Evolutionary conservation across 2,113 vertebrate genomes (phyloP).

Genomic region (Lepisosteus osseus): DNA sequence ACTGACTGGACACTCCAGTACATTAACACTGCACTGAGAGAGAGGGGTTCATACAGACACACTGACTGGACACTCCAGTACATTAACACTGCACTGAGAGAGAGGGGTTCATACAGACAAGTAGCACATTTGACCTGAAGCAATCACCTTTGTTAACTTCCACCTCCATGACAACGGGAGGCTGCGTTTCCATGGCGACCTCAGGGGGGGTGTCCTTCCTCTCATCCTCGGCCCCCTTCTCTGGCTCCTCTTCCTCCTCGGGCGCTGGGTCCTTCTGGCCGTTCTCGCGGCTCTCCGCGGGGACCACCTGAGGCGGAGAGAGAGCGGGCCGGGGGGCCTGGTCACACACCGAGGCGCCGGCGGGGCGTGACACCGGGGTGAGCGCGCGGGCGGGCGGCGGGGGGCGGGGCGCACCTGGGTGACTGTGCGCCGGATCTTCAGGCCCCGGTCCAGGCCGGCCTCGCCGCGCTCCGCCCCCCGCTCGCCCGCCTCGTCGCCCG

Average conservation of each 20-base stretch:
- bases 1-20: too few relatives aligned
- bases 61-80: too few relatives aligned
- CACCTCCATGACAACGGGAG: conserved; percentile 53
- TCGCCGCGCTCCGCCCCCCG: conserved; percentile 56
- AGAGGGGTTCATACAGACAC: background rate
- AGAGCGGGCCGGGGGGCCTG: too few relatives aligned
- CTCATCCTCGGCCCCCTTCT: conserved; percentile 49
- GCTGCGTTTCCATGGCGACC: conserved; percentile 61
- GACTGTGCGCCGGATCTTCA: conserved; percentile 87
- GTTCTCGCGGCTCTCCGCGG: conserved; percentile 76
- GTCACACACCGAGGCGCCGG: background rate
- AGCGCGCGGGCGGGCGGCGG: background rate
- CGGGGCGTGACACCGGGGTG: background rate
- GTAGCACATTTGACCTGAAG: background rate
- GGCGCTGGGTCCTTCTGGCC: conserved; percentile 71
- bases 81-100: background rate
- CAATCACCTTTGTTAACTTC: conserved; percentile 75
- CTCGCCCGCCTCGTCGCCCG: conserved; percentile 78
- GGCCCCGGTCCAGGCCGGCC: conserved; percentile 71
- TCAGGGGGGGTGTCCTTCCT: conserved; percentile 54
- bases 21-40: background rate
- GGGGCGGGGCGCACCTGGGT: conserved; percentile 69
- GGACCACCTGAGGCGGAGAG: conserved; percentile 66
- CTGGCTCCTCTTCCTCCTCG: conserved; percentile 61
- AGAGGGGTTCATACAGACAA: background rate